Evolutionary conservation across 2,797 vertebrate genomes (phyloP).

Genomic region (Alosa sapidissima): DNA sequence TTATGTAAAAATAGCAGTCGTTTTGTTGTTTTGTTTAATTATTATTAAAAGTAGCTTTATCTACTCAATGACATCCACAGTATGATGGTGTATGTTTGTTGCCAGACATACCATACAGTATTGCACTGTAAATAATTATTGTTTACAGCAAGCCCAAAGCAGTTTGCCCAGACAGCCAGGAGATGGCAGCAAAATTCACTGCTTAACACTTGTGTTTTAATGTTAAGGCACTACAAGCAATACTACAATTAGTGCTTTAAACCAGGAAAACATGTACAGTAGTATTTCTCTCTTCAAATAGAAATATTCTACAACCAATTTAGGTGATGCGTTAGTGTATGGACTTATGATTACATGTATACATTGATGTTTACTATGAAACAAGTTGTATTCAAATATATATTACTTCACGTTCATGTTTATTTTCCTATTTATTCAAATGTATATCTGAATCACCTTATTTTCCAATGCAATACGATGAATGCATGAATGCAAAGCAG

Average conservation of each 20-base stretch:
- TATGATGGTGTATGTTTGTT: no score
- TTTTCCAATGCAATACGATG: neutral
- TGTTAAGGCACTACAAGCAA: neutral
- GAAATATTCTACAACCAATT: neutral
- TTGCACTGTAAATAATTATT: neutral
- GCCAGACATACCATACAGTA: no score
- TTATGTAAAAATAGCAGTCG: no score
- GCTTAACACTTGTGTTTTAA: neutral
- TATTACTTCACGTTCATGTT: neutral
- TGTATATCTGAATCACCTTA: neutral
- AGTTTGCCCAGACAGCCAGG: neutral
- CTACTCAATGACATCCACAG: no score
- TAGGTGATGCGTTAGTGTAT: neutral
- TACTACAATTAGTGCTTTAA: neutral
- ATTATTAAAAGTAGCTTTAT: neutral
- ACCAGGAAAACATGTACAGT: neutral
- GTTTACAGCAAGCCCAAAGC: neutral
- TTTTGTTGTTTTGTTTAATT: no score
- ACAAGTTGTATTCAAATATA: neutral
- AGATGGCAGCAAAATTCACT: constrained; percentile 5
- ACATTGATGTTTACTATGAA: neutral
- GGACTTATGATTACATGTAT: neutral
- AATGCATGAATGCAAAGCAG: neutral
- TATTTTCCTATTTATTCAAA: neutral
- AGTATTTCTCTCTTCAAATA: neutral